These are phyloP conservation scores for Gracilinanus agilis DNA, from an alignment of 2,113 vertebrate genomes.

Conservation along the genomic window DNA sequence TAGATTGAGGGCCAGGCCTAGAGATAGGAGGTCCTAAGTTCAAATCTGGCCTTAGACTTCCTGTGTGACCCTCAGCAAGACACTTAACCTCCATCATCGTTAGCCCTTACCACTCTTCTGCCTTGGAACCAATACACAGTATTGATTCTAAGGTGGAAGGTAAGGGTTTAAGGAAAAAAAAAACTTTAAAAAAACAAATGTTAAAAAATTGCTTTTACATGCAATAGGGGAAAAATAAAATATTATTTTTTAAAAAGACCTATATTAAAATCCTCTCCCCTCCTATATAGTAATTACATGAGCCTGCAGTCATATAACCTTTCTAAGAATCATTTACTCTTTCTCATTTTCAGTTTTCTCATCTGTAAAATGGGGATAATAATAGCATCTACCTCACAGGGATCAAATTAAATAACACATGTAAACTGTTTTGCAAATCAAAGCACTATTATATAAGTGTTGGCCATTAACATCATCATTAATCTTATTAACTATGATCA, in stretches of 20 bases:
- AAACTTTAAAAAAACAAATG: no score
- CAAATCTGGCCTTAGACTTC: no score
- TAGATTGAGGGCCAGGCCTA: no score
- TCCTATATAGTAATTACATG: background rate
- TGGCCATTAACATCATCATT: background rate
- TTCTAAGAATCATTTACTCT: background rate
- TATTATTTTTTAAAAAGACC: background rate
- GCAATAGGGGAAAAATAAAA: no score
- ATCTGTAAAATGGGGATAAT: background rate
- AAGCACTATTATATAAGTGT: background rate
- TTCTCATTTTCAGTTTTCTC: background rate
- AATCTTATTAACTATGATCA: background rate
- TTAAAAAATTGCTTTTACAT: no score
- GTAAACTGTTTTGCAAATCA: background rate
- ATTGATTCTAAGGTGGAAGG: no score
- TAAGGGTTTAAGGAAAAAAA: no score
- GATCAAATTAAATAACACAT: background rate
- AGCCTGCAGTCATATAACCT: background rate
- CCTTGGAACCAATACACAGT: no score
- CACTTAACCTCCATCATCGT: no score
- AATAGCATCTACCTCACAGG: background rate
- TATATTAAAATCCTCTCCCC: background rate
- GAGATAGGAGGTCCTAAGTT: no score
- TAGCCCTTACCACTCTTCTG: no score
- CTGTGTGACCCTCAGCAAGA: no score